Conservation (phyloP, 2,888 invertebrate species). For the Thumatha senex region DNA sequence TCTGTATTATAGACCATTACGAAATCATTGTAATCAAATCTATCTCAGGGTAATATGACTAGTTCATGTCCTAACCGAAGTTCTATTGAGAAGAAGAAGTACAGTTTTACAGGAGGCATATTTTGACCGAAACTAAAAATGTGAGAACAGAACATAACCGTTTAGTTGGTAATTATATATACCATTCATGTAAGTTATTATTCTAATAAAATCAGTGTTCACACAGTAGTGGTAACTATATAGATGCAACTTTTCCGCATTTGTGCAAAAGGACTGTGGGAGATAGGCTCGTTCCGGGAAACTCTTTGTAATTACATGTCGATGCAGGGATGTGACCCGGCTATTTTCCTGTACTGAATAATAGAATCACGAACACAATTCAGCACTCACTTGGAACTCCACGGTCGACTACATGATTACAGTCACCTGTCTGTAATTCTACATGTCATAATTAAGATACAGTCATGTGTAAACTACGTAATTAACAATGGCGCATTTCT, state of each 20-base stretch:
- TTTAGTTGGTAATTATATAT: too few relatives aligned
- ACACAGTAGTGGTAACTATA: not conserved
- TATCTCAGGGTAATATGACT: too few relatives aligned
- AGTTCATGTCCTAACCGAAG: too few relatives aligned
- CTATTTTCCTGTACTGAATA: conserved; percentile 39
- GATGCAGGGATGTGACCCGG: conserved; percentile 47
- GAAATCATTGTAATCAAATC: too few relatives aligned
- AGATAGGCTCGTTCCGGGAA: conserved; percentile 43
- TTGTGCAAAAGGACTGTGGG: conserved; percentile 35
- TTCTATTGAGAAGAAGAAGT: too few relatives aligned
- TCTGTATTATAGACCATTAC: too few relatives aligned
- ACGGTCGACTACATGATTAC: conserved; percentile 51
- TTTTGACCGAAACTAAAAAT: too few relatives aligned
- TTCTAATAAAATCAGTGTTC: too few relatives aligned
- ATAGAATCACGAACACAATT: conserved; percentile 47
- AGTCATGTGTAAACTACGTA: conserved; percentile 60
- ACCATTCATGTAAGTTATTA: too few relatives aligned
- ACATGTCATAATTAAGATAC: conserved; percentile 62
- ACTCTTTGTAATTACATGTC: conserved; percentile 52
- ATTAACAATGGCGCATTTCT: conserved; percentile 65
- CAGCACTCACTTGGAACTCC: conserved; percentile 35
- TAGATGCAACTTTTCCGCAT: not conserved
- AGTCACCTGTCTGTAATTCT: conserved; percentile 58
- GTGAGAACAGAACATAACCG: too few relatives aligned
- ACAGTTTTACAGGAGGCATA: too few relatives aligned